Evolutionary conservation across 2,797 vertebrate genomes (phyloP).

Genomic region (Rhyacichthys aspro): DNA sequence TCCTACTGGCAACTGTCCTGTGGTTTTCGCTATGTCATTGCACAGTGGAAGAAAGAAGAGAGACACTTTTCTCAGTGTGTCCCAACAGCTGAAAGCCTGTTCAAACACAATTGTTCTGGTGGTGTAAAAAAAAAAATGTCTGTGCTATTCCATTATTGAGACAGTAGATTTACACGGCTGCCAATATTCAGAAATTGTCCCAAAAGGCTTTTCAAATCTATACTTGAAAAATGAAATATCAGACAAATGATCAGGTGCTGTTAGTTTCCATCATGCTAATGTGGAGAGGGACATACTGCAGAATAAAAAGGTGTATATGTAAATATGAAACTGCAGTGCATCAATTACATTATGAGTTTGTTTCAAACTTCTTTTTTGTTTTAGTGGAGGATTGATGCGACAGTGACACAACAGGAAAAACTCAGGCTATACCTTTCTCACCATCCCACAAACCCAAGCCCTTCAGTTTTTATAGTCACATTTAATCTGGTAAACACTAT

Average conservation of each 20-base stretch:
- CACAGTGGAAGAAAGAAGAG: background rate
- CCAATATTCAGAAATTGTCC: background rate
- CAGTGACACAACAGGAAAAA: background rate
- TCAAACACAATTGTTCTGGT: background rate
- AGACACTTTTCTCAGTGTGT: background rate
- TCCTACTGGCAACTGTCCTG: background rate
- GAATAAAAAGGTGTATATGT: too few relatives aligned
- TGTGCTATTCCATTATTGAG: constrained; percentile 2
- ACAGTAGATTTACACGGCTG: background rate
- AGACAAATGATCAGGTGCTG: constrained; percentile 2
- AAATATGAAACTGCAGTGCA: constrained; percentile 3
- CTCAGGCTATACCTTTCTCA: too few relatives aligned
- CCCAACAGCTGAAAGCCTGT: background rate
- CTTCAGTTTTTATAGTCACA: background rate
- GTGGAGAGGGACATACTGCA: background rate
- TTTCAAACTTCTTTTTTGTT: constrained; percentile 3
- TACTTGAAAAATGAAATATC: constrained; percentile 2
- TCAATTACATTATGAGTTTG: background rate
- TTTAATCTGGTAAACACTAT: too few relatives aligned
- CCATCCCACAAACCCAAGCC: background rate
- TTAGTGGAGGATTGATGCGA: background rate
- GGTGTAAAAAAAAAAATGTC: constrained; percentile 1
- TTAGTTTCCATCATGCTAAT: constrained; percentile 3
- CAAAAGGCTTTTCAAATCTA: background rate
- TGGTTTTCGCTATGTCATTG: constrained; percentile 1